Percentiles rank a stretch among this genome's conserved stretches.
phyloP scores from a whole-genome alignment of 2,113 vertebrate species.

The Tychaedon coryphoeus region DNA sequence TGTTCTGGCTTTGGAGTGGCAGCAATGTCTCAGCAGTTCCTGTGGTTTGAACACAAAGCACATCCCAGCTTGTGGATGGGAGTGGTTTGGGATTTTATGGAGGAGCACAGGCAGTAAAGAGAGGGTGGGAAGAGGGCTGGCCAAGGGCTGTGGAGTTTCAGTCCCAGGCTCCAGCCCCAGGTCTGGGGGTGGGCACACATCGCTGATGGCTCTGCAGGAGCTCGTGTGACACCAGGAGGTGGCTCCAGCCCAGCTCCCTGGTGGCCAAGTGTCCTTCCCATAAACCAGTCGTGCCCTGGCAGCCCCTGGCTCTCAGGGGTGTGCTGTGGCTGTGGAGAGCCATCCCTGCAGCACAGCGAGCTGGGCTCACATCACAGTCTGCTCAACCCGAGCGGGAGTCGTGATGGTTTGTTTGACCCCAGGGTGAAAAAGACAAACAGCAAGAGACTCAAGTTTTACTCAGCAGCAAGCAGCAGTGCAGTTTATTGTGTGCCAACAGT shows the following conservation, averaged over 20 bases:
- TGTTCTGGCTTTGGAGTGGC: background rate
- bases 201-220: background rate
- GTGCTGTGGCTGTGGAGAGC: background rate
- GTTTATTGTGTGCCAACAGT: too few species aligned
- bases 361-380: background rate
- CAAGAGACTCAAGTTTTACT: too few species aligned
- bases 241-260: background rate
- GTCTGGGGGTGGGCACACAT: background rate
- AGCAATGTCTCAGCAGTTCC: background rate
- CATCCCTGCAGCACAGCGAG: background rate
- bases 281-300: background rate
- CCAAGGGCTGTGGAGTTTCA: background rate
- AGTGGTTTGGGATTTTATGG: background rate
- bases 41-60: background rate
- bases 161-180: background rate
- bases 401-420: too few species aligned
- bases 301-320: background rate
- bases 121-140: background rate
- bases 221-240: background rate
- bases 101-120: background rate
- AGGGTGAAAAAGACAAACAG: too few species aligned
- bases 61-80: background rate
- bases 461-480: too few species aligned
- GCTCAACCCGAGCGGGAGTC: too few species aligned
- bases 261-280: background rate